These are phyloP conservation scores for Neolamprologus brichardi DNA, from an alignment of 2,113 vertebrate species.

Conservation along the genomic window DNA sequence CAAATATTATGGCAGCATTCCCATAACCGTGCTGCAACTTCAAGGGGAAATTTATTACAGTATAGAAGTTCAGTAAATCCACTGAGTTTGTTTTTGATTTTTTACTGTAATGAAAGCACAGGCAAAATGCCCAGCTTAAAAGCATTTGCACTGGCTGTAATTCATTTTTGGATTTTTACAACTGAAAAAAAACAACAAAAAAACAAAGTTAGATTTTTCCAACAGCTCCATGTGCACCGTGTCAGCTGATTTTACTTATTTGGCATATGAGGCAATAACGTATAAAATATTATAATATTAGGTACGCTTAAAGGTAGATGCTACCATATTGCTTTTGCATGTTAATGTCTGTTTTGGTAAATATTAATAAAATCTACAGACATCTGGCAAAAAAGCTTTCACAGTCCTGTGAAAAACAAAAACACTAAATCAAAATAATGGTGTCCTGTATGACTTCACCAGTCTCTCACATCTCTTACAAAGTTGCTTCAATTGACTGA, in stretches of 20 bases:
- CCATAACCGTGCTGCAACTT: background rate
- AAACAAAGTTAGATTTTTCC: background rate
- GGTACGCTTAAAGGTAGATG: background rate
- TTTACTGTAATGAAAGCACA: background rate
- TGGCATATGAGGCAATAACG: background rate
- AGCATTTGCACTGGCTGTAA: background rate
- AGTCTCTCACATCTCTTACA: background rate
- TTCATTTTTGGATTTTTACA: background rate
- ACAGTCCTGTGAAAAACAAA: background rate
- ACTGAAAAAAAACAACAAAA: background rate
- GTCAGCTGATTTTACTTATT: background rate
- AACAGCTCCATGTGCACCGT: background rate
- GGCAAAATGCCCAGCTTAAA: background rate
- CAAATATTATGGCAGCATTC: background rate
- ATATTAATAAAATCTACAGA: background rate
- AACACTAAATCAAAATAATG: background rate
- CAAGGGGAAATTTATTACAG: background rate
- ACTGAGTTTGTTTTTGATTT: background rate
- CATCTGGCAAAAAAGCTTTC: background rate
- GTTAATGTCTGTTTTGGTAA: background rate
- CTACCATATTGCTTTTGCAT: background rate
- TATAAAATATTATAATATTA: background rate
- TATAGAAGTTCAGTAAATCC: background rate
- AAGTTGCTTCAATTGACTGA: background rate
- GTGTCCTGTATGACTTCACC: background rate